Base-by-base conservation (phyloP, 2,113 vertebrate species). In the Chauna torquata region DNA sequence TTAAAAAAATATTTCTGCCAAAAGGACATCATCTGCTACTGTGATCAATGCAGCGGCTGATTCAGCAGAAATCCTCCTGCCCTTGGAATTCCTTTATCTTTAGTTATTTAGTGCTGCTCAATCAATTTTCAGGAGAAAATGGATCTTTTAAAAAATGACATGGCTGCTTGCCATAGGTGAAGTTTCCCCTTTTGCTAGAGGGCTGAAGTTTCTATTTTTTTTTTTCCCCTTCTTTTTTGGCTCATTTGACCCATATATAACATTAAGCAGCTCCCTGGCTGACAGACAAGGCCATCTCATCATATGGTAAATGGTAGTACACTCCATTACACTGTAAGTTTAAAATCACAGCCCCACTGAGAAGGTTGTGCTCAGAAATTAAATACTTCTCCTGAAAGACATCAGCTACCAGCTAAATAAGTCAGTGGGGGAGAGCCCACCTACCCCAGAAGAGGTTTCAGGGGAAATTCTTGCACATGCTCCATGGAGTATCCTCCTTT, bases 241-340 rank as follows among this genome's bases (percentile, higher is more conserved):
- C 95, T 98, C 98, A 98, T 98, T 98, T 98, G 97, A 96, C 90
- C 85, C 93, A 97, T 97, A 96, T 96, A 98, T 97, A 97, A 98
- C 49, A 95, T 97, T 98, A 97, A 98, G 93, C 87, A 95, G 88
- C 88, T 97, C 94, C 69, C 90, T 96, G 94, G 96, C 94, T 98
- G 97, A 97, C 97, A 98, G 96, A 96, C 71, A 97, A 97, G 76
- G 78, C 96, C 81, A 95, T 97, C 96, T 97, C 96, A 96, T 98
- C 97, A 96, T 97, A 98, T 97, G 97, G 97, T 81, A 97, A 98
- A 98, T 97, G 96, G 90, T 90, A 96, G 96, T 92, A 97, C 30
- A 94, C 93, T 97, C 95, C 98, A 98, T 98, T 98, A 98, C 96
- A 93, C 97, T 90, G 80, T 90, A 96, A 97, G 97, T 98, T 97